Evolutionary conservation across 2,113 vertebrate species (phyloP), one percentile per base, ranked within the genome.

Genomic region (Albula glossodonta): DNA sequence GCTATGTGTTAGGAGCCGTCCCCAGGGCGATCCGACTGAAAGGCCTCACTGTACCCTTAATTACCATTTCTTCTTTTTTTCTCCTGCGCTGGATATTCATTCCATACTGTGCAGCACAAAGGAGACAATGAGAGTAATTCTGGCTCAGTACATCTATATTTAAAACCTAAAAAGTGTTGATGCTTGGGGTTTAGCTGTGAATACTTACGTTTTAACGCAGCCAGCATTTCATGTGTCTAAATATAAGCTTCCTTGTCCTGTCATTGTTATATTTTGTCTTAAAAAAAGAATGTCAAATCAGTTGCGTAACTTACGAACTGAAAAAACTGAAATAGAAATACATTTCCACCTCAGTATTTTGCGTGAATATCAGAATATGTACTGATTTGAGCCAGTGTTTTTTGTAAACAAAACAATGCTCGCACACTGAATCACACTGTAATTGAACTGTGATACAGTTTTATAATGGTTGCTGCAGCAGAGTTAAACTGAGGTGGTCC

Each of bases 21-120:
- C 31, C 13, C 1, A 48, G 52, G 48, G 51, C 51, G 52, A 53
- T 53, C 56, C 74, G 49, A 7, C 25, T 53, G 51, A 51, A 51
- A 84, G 70, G 50, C 17, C 63, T 77, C 11, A 51, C 83, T 57
- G 83, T 53, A 78, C 84, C 84, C 57, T 80, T 50, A 85, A 85
- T 78, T 60, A 85, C 52, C 15, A 57, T 83, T 84, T 41, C 31
- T 41, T 41, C 12, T 56, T 74, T 74, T 31, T 74, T 31, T n/a
- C 70, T 74, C 31, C n/a, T 74, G 8, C 31, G 70, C n/a, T 74
- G 70, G 70, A 74, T 74, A 31, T 74, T 31, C 12, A n/a, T 31
- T 74, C 70, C 22, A 74, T 74, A 74, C 31, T 74, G 70, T 74
- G 25, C n/a, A 74, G 22, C n/a, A n/a, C n/a, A n/a, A 74, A 25